Conservation (phyloP, 2,888 invertebrate species). For the Achlya flavicornis region DNA sequence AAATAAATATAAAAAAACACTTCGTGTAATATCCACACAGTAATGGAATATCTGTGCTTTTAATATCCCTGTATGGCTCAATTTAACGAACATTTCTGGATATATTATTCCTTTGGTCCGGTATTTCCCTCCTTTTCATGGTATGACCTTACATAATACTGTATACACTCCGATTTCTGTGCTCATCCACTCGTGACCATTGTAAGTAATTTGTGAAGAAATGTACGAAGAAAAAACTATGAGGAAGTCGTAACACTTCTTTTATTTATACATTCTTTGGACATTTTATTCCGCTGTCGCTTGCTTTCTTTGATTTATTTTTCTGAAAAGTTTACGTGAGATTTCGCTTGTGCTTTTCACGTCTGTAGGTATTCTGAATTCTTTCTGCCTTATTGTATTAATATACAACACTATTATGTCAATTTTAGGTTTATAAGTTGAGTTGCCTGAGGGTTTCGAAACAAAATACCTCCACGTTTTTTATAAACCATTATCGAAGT, state of each 20-base stretch:
- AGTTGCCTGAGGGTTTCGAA: too few species aligned
- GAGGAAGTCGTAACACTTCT: neutral
- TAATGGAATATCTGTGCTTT: neutral
- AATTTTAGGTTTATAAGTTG: too few species aligned
- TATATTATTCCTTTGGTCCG: neutral
- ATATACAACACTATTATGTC: too few species aligned
- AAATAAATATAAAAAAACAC: too few species aligned
- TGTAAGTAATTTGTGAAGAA: constrained; percentile 2
- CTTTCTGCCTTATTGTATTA: too few species aligned
- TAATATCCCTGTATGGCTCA: neutral
- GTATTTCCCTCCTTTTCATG: neutral
- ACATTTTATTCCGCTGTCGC: neutral
- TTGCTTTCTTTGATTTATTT: neutral
- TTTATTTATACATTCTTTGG: constrained; percentile 6
- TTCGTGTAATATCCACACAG: too few species aligned
- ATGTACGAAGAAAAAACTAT: neutral
- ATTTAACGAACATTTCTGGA: neutral
- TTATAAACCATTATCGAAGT: neutral
- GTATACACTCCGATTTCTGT: constrained; percentile 1
- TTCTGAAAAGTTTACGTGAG: neutral
- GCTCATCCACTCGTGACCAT: constrained; percentile 5
- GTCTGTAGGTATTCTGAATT: too few species aligned
- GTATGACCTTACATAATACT: constrained; percentile 7
- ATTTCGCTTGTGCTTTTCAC: neutral
- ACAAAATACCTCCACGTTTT: neutral